A percentile compares a stretch with the other conserved stretches of the same genome.
phyloP scores from a whole-genome alignment of 2,888 invertebrate species.

The Ennomos erosarius region DNA sequence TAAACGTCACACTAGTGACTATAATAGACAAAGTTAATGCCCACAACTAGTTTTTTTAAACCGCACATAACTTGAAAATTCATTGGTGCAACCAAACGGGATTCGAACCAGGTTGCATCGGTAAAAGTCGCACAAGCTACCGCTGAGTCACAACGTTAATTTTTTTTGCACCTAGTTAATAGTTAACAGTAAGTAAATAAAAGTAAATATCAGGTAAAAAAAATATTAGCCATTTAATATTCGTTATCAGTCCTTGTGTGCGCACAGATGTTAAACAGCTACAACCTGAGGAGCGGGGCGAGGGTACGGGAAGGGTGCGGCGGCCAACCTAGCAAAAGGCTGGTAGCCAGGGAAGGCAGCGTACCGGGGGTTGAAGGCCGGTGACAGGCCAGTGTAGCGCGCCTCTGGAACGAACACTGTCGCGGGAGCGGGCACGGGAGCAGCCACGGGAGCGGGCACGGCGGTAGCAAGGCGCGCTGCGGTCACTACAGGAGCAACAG shows the following conservation, averaged over 20 bases:
- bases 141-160: too few species aligned
- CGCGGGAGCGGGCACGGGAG: constrained; percentile 24
- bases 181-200: constrained; percentile 7
- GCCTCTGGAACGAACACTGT: not conserved
- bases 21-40: too few species aligned
- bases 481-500: too few species aligned
- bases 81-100: too few species aligned
- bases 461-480: constrained; percentile 11
- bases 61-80: too few species aligned
- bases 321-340: constrained; percentile 53
- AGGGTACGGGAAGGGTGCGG: constrained; percentile 55
- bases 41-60: too few species aligned
- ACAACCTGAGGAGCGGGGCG: constrained; percentile 62
- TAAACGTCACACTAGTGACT: too few species aligned
- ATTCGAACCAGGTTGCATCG: too few species aligned
- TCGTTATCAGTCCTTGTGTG: constrained; percentile 55
- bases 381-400: not conserved
- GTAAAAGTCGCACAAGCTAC: too few species aligned
- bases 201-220: constrained; percentile 42
- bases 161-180: too few species aligned
- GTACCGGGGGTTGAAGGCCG: constrained; percentile 41
- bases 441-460: constrained; percentile 36
- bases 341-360: constrained; percentile 41
- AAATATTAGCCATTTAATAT: constrained; percentile 56
- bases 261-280: constrained; percentile 54